Base-by-base conservation (phyloP, 2,888 invertebrate genomes). In the Hypomecis atomaria region DNA sequence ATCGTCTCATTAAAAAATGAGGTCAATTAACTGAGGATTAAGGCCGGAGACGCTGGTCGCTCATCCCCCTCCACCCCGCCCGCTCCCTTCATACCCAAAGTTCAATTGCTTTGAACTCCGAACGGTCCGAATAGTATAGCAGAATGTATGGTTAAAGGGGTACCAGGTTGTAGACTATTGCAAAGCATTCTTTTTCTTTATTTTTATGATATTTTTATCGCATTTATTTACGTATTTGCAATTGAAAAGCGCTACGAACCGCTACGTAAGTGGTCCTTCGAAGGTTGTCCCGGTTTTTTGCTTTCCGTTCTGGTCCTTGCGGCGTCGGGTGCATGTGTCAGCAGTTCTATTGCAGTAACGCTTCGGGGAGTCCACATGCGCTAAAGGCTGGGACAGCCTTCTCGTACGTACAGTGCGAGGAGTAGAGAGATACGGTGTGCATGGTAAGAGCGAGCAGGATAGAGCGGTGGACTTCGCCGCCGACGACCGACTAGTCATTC, bases 211-310 rank as follows among this genome's bases (percentile, higher is more conserved):
- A 73, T 75, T 75, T 75, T 86, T 91, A 91, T 90, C 87, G 90
- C 90, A 89, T 91, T 86, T 91, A 90, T 91, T 89, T 91, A 89
- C 90, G 88, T 83, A 85, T 86, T 86, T 72, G 72, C 72, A 71
- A 72, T 70, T 86, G 23, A 83, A 79, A 84, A 82, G 83, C 83
- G 92, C 92, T 89, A 82, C 79, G 85, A 84, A 80, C 80, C 78
- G 86, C 83, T 88, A 83, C 83, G 84, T 86, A 86, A 86, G 89
- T 87, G 88, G 89, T 90, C 92, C 92, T 89, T 92, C 92, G 90
- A 93, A 92, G 93, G 93, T 93, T 93, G 93, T 93, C 93, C 93
- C 93, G 93, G 93, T 91, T 93, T 93, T 91, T 89, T 89, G 88
- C 89, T 91, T 93, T 92, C 94, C 94, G 92, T 85, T 84, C 82